These are phyloP conservation scores for Mesorhabditis spiculigera DNA, from an alignment of 2,888 invertebrate genomes.

Conservation along the genomic window DNA sequence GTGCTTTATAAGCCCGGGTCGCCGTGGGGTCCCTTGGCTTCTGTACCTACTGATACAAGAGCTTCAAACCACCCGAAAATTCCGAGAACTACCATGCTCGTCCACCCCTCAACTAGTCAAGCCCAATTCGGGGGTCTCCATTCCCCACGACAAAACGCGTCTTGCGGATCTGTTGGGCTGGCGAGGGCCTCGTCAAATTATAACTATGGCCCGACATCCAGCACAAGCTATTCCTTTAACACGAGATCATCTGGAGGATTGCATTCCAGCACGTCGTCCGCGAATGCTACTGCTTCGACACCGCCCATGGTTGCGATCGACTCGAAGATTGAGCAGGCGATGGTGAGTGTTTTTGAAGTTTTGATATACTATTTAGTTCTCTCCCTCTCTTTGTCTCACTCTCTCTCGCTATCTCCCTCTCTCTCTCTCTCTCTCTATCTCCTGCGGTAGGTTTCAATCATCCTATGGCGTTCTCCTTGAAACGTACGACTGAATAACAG, in stretches of 20 bases:
- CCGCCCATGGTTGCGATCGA: conserved; percentile 20
- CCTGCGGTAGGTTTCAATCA: too few relatives aligned
- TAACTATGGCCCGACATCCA: neutral
- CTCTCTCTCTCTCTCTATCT: too few relatives aligned
- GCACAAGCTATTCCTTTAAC: conserved; percentile 3
- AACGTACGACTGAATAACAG: too few relatives aligned
- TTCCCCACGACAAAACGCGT: neutral
- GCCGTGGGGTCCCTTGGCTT: too few relatives aligned
- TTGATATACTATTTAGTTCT: neutral
- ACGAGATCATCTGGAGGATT: neutral
- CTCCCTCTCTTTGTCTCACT: too few relatives aligned
- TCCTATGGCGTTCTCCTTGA: too few relatives aligned
- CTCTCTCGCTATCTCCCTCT: too few relatives aligned
- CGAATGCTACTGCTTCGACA: conserved; percentile 7
- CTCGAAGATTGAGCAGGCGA: conserved; percentile 24
- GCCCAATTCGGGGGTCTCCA: conserved; percentile 5
- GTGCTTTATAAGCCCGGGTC: too few relatives aligned
- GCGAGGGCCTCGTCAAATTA: neutral
- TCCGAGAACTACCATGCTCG: neutral
- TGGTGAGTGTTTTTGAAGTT: conserved; percentile 13
- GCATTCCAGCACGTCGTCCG: conserved; percentile 1
- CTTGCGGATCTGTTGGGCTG: conserved; percentile 5
- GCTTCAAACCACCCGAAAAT: too few relatives aligned
- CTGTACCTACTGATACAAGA: too few relatives aligned
- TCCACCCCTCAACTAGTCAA: conserved; percentile 2